Percentiles rank a stretch among this genome's conserved stretches.
Evolutionary conservation across 2,888 invertebrate genomes (phyloP).

Genomic region (Bruchidius siliquastri): DNA sequence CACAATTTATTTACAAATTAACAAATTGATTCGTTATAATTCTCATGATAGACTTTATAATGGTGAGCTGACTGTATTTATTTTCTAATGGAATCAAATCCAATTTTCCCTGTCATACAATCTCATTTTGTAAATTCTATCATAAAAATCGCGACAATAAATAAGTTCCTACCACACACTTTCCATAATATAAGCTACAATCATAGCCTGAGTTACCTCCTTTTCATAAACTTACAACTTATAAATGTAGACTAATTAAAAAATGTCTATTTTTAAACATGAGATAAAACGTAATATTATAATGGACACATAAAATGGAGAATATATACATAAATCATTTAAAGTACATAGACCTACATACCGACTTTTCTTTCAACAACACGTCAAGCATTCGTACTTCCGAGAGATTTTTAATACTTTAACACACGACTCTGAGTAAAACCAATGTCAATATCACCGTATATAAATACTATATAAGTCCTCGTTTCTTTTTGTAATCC

Average conservation of each 20-base stretch:
- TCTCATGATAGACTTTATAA: too few species aligned
- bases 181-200: neutral
- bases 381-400: neutral
- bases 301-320: neutral
- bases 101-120: too few species aligned
- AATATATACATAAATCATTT: neutral
- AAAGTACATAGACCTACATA: neutral
- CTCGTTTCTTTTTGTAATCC: conserved; percentile 89
- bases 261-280: neutral
- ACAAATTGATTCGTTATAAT: too few species aligned
- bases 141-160: neutral
- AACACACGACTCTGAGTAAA: neutral
- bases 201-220: neutral
- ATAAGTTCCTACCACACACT: neutral
- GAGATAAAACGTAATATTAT: neutral
- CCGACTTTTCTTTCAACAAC: neutral
- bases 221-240: neutral
- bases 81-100: too few species aligned
- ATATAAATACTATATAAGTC: conserved; percentile 60
- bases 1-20: too few species aligned
- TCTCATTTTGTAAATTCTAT: neutral
- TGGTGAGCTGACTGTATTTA: too few species aligned
- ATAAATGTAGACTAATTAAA: neutral
- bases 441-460: neutral
- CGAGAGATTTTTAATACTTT: neutral